Conservation (phyloP, 2,888 invertebrate genomes). For the Temnothorax unifasciatus region DNA sequence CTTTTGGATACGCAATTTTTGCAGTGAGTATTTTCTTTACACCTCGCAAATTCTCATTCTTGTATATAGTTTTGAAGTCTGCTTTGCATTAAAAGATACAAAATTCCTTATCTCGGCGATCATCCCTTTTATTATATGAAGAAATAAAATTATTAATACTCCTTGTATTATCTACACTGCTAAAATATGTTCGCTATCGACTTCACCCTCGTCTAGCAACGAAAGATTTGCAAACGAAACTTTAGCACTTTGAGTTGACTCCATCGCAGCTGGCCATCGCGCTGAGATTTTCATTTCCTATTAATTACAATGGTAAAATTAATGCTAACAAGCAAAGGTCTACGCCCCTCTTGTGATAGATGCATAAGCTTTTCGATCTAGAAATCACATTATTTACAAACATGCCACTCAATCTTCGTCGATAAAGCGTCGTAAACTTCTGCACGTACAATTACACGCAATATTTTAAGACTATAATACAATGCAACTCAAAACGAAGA, state of each 20-base stretch:
- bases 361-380: conserved; percentile 29
- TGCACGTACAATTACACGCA: neutral
- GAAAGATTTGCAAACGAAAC: neutral
- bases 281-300: neutral
- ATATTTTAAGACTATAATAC: conserved; percentile 8
- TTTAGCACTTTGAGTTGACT: neutral
- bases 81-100: neutral
- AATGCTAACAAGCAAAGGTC: conserved; percentile 16
- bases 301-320: conserved; percentile 24
- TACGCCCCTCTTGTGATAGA: conserved; percentile 30
- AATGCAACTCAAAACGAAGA: conserved; percentile 6
- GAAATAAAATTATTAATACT: neutral
- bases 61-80: neutral
- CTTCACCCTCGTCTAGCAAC: neutral
- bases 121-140: neutral
- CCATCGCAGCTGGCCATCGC: neutral
- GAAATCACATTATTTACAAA: conserved; percentile 43
- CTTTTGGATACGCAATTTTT: neutral
- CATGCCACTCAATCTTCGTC: conserved; percentile 5
- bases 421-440: neutral
- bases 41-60: neutral
- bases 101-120: neutral
- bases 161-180: neutral
- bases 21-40: neutral
- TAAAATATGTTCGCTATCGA: conserved; percentile 16